Percentiles rank a stretch among this genome's conserved stretches.
phyloP scores from a whole-genome alignment of 2,797 vertebrate genomes.

The Acrossocheilus fasciatus region DNA sequence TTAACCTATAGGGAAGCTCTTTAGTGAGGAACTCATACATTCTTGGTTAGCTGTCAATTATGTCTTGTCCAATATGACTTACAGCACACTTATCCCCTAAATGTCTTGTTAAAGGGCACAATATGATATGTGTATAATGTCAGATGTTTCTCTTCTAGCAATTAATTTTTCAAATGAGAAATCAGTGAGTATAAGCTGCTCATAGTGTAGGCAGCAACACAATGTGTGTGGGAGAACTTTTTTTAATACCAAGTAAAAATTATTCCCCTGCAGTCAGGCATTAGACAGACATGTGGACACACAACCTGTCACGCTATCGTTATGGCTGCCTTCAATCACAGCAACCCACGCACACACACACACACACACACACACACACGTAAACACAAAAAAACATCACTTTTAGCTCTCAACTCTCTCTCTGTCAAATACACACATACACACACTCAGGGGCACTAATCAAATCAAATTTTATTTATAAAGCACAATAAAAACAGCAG shows the following conservation, averaged over 20 bases:
- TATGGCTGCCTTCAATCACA: slow-evolving; percentile 38
- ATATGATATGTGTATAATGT: neutral
- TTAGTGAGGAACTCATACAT: neutral
- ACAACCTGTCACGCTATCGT: slow-evolving; percentile 33
- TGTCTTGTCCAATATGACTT: neutral
- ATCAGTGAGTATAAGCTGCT: slow-evolving; percentile 15
- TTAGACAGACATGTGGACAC: slow-evolving; percentile 44
- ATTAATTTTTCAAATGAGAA: slow-evolving; percentile 30
- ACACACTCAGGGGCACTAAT: slow-evolving; percentile 12
- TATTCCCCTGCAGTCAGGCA: slow-evolving; percentile 31
- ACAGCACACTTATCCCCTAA: neutral
- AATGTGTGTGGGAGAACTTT: slow-evolving; percentile 29
- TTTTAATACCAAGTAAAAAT: slow-evolving; percentile 41
- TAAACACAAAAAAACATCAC: neutral
- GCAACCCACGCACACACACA: neutral
- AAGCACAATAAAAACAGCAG: neutral
- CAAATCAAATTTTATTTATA: neutral
- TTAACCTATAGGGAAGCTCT: neutral
- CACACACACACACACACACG: neutral
- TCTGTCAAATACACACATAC: slow-evolving; percentile 17
- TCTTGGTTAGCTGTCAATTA: slow-evolving; percentile 7
- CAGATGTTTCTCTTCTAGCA: slow-evolving; percentile 19
- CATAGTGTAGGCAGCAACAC: slow-evolving; percentile 24
- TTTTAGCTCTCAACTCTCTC: slow-evolving; percentile 3
- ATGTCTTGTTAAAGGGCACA: neutral